A percentile compares a stretch with the other conserved stretches of the same genome.
Evolutionary conservation across 2,113 vertebrate genomes (phyloP).

Genomic region (Saguinus imperator): DNA sequence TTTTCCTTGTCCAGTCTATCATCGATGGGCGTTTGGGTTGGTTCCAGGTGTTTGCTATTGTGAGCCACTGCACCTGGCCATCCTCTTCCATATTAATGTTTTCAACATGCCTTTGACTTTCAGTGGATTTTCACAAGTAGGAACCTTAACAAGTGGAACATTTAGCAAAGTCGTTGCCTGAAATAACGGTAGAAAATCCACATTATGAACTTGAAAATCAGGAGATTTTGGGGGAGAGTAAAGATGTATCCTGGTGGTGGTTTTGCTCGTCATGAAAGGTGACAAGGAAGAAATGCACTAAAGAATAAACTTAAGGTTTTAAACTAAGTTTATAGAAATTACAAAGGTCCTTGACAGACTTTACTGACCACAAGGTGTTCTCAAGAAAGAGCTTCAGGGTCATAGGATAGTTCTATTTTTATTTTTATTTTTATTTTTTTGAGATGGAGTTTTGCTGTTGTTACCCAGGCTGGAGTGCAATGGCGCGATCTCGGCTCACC

Average conservation of each 20-base stretch:
- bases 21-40: no score
- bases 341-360: background rate
- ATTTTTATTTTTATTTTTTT: no score
- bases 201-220: background rate
- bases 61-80: no score
- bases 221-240: background rate
- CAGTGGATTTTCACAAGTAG: no score
- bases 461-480: no score
- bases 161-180: background rate
- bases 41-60: no score
- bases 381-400: background rate
- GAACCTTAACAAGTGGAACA: background rate
- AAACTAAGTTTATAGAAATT: background rate
- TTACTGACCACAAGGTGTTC: background rate
- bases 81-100: no score
- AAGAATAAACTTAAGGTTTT: background rate
- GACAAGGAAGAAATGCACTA: background rate
- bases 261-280: background rate
- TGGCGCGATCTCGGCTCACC: no score
- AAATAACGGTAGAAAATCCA: background rate
- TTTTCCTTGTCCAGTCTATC: no score
- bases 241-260: background rate
- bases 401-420: no score
- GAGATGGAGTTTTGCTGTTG: no score
- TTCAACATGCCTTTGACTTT: no score